Base-by-base conservation (phyloP, 2,113 vertebrate genomes). In the Sinocyclocheilus maitianheensis region DNA sequence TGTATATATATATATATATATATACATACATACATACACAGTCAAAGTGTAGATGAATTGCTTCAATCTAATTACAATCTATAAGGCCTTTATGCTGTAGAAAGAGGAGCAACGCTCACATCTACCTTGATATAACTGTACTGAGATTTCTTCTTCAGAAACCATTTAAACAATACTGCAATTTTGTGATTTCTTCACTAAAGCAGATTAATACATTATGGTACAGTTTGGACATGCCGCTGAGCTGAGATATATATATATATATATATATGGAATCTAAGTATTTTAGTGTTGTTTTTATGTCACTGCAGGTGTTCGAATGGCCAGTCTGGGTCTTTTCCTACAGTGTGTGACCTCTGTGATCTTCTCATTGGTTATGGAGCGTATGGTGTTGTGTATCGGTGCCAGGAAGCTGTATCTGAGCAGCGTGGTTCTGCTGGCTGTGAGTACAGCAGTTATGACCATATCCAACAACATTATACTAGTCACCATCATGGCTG, bases 261-360 rank as follows among this genome's bases (percentile, higher is more conserved):
- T 30, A 30, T 34, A 43, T 11, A 16, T 20, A 22, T 72, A 40
- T 76, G 37, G 22, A 74, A 43, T 74, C 20, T 51, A 71, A 24
- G 4, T 43, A 24, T 40, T 51, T 24, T 40, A 5, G 8, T 60
- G 10, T 78, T 0, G 86, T 62, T 3, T 0, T 60, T 5, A 0
- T 4, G 10, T 89, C 3, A 63, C 30, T 62, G 12, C 91, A 97
- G 97, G 97, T 30, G 94, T 97, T 67, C 95, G 96, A 1, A 95
- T 97, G 95, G 96, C 96, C 53, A 97, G 97, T 48, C 37, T 97
- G 90, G 97, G 97, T 1, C 96, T 97, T 30, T 97, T 97, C 90
- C 93, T 97, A 76, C 97, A 97, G 86, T 96, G 96, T 0, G 92
- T 94, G 89, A 96, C 94, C 13, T 96, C 97, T 76, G 93, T 96